Evolutionary conservation across 2,797 vertebrate species (phyloP), one percentile per base, ranked within the genome.

Genomic region (Micrastur ruficollis): DNA sequence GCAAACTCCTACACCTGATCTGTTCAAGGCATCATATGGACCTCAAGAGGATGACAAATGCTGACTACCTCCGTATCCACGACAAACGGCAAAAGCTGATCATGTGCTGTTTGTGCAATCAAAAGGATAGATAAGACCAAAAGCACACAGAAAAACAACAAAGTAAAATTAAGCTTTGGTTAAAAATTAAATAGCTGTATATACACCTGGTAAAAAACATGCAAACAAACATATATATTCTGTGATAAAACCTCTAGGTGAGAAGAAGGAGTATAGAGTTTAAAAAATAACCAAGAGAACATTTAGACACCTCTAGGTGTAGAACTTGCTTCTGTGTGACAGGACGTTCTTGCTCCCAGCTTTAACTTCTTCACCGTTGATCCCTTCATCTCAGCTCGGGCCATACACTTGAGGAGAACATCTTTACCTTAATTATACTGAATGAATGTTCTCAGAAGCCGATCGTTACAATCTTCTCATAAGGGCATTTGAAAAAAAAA

Each of bases 111-210:
- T 95, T 92, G 80, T 62, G 13, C 81, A 94, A 84, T 85, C 62
- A 76, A 73, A 91, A 56, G 18, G 50, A 66, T 19, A 86, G 81
- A 86, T 92, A 95, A 89, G 70, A 76, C 17, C 53, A 59, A 67
- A 72, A 89, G 46, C 38, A 83, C 63, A 84, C 3, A 87, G 34
- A 34, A 75, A 76, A 90, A 56, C 14, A 74, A n/a, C 23, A 72
- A 67, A 67, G 49, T 21, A 89, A 93, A 91, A 95, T 93, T 86
- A 93, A 81, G 31, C 20, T 91, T 88, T 81, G 32, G 61, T 94
- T 95, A 97, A 95, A 95, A 93, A 93, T 94, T 92, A 94, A 91
- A 85, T 81, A 74, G 13, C 4, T 76, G 12, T 75, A 67, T 78
- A 55, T 62, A 70, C 2, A 76, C 2, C 2, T 32, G n/a, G 47